phyloP scores from a whole-genome alignment of 2,113 vertebrate species.

The Agelaius phoeniceus region DNA sequence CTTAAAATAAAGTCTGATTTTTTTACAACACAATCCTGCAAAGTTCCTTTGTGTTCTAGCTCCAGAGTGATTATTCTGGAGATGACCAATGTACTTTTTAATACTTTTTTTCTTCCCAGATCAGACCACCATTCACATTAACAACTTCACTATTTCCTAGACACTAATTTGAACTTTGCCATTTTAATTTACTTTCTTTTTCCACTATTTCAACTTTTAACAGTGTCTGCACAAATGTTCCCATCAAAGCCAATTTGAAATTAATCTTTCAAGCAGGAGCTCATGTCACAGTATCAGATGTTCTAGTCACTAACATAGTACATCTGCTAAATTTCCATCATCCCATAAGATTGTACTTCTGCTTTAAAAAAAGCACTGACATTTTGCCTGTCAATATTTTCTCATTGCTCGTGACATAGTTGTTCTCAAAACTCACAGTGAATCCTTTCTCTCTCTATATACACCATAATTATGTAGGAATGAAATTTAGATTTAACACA shows the following conservation, averaged over 20 bases:
- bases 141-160: neutral
- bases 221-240: neutral
- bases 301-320: slow-evolving; percentile 14
- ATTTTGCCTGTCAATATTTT: slow-evolving; percentile 62
- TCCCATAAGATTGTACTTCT: neutral
- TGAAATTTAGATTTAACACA: slow-evolving; percentile 36
- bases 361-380: slow-evolving; percentile 56
- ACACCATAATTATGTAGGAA: slow-evolving; percentile 32
- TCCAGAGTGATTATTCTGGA: neutral
- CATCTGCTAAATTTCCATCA: slow-evolving; percentile 35
- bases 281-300: slow-evolving; percentile 34
- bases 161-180: neutral
- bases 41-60: neutral
- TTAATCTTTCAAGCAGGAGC: slow-evolving; percentile 6
- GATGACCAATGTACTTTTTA: neutral
- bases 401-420: slow-evolving; percentile 50
- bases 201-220: neutral
- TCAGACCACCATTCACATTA: neutral
- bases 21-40: neutral
- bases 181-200: neutral
- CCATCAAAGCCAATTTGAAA: neutral
- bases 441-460: slow-evolving; percentile 25
- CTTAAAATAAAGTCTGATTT: neutral
- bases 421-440: slow-evolving; percentile 13
- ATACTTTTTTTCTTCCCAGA: neutral